phyloP scores from a whole-genome alignment of 2,113 vertebrate species.

The Pollachius pollachius region DNA sequence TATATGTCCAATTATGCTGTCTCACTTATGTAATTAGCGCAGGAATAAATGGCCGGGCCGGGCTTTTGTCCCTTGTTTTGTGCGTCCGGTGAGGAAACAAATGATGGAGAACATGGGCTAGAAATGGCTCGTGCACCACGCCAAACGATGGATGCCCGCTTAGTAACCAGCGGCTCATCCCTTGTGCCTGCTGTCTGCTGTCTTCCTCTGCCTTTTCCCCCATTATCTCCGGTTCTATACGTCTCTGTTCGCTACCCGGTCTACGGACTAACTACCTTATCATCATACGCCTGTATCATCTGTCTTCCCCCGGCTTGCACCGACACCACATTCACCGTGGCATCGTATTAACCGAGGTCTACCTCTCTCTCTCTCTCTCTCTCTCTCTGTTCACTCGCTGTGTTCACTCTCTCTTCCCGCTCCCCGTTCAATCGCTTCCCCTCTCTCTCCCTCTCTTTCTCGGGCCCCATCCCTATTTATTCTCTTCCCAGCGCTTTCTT shows the following conservation, averaged over 20 bases:
- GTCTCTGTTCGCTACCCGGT: slow-evolving; percentile 43
- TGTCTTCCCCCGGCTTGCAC: slow-evolving; percentile 63
- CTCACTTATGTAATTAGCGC: slow-evolving; percentile 72
- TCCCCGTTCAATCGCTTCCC: slow-evolving; percentile 10
- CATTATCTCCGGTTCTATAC: slow-evolving; percentile 61
- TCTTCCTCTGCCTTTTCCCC: slow-evolving; percentile 42
- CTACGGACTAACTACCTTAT: slow-evolving; percentile 63
- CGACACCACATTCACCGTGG: slow-evolving; percentile 55
- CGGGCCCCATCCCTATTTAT: slow-evolving; percentile 23
- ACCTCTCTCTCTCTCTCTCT: too few species aligned
- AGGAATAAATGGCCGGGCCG: slow-evolving; percentile 67
- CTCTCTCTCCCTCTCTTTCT: too few species aligned
- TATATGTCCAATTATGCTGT: slow-evolving; percentile 74
- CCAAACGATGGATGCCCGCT: slow-evolving; percentile 70
- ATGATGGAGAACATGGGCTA: slow-evolving; percentile 76
- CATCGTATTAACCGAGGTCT: slow-evolving; percentile 65
- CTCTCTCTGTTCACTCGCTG: too few species aligned
- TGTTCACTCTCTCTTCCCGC: neutral
- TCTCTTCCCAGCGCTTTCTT: too few species aligned
- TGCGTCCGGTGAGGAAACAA: slow-evolving; percentile 68
- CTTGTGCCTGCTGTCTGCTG: slow-evolving; percentile 14
- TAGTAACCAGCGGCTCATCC: slow-evolving; percentile 58
- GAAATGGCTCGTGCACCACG: slow-evolving; percentile 75
- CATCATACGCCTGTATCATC: slow-evolving; percentile 63
- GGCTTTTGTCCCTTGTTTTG: slow-evolving; percentile 41